Evolutionary conservation across 2,797 vertebrate genomes (phyloP).

Genomic region (Enteromius viviparus): DNA sequence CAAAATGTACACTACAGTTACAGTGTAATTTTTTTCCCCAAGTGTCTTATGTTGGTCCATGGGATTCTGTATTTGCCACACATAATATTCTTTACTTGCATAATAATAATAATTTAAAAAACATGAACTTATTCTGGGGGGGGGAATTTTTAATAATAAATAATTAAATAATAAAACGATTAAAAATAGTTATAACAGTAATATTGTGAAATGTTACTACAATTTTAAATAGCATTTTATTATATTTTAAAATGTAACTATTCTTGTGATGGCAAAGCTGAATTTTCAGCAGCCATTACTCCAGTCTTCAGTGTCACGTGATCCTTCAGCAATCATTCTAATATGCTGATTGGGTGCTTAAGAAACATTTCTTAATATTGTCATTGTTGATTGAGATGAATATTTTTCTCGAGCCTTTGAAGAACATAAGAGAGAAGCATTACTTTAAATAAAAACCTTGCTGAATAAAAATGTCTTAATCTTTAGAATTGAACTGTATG

Average conservation of each 20-base stretch:
- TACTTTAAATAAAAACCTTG: background rate
- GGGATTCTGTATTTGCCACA: no score
- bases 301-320: background rate
- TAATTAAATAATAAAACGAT: no score
- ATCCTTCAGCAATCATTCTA: background rate
- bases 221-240: background rate
- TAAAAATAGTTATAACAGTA: background rate
- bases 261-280: background rate
- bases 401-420: background rate
- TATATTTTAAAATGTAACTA: background rate
- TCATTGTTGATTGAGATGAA: background rate
- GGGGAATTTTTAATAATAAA: no score
- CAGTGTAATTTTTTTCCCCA: no score
- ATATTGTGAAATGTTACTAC: background rate
- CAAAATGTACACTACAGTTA: background rate
- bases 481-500: background rate
- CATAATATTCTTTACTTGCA: no score
- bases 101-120: no score
- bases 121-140: no score
- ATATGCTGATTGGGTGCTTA: background rate
- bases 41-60: background rate
- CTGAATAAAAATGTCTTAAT: background rate
- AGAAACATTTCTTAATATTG: background rate
- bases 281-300: background rate
- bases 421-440: background rate